These are phyloP conservation scores for Thecocarcelia acutangulata DNA, from an alignment of 2,888 invertebrate genomes.

Conservation along the genomic window DNA sequence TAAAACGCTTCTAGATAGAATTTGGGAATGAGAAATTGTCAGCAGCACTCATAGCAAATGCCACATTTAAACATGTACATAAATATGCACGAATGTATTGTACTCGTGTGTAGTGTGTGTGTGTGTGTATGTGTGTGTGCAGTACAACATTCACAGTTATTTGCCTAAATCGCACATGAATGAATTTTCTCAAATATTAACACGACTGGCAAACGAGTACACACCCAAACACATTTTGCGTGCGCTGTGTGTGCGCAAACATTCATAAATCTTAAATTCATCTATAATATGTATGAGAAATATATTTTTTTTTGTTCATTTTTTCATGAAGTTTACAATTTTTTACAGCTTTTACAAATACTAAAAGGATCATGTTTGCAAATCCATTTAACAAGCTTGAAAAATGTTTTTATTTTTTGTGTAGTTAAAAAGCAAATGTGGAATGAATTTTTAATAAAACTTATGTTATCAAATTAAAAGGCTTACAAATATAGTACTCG, in stretches of 20 bases:
- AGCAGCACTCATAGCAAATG: background rate
- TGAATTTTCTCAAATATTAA: slow-evolving; percentile 30
- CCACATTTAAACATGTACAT: background rate
- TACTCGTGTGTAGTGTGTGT: too few species aligned
- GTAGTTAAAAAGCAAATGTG: background rate
- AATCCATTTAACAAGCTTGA: slow-evolving; percentile 48
- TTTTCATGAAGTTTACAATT: slow-evolving; percentile 17
- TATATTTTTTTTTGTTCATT: background rate
- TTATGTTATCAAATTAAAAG: slow-evolving; percentile 30
- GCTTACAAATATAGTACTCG: background rate
- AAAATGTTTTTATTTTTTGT: slow-evolving; percentile 17
- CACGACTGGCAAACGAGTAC: background rate
- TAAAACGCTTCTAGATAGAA: background rate
- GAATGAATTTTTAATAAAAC: slow-evolving; percentile 29
- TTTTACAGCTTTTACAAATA: slow-evolving; percentile 27
- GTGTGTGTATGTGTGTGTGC: too few species aligned
- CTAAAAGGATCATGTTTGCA: slow-evolving; percentile 33
- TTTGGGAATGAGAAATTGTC: slow-evolving; percentile 27
- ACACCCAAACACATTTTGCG: background rate
- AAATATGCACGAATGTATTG: too few species aligned
- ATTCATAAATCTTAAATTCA: slow-evolving; percentile 39
- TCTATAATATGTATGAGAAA: slow-evolving; percentile 1
- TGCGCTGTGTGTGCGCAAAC: background rate
- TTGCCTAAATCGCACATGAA: slow-evolving; percentile 42
- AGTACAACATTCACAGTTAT: slow-evolving; percentile 8